These are phyloP conservation scores for Philereme transversata DNA, from an alignment of 2,888 invertebrate genomes.

Conservation along the genomic window DNA sequence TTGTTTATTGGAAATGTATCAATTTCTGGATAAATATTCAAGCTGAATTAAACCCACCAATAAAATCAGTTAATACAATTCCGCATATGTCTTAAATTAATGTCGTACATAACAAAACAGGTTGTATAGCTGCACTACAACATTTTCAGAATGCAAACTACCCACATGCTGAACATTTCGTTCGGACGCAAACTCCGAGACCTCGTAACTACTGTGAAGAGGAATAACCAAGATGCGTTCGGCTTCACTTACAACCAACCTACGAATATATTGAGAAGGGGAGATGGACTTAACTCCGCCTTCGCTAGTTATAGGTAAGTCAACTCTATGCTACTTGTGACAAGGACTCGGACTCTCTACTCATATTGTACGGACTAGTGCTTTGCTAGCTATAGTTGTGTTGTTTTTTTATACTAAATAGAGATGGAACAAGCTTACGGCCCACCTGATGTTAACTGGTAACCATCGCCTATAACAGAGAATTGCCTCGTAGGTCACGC, in stretches of 20 bases:
- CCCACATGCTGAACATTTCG: conserved; percentile 72
- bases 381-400: neutral
- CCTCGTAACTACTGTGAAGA: conserved; percentile 14
- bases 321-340: neutral
- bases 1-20: too few species aligned
- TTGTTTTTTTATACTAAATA: too few species aligned
- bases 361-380: neutral
- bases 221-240: conserved; percentile 35
- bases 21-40: too few species aligned
- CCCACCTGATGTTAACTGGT: too few species aligned
- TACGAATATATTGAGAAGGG: conserved; percentile 55
- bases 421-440: too few species aligned
- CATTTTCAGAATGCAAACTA: conserved; percentile 67
- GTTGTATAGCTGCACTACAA: neutral
- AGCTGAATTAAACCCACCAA: too few species aligned
- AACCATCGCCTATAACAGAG: too few species aligned
- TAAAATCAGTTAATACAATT: too few species aligned
- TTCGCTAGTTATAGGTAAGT: conserved; percentile 75
- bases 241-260: conserved; percentile 39
- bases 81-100: too few species aligned
- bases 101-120: too few species aligned
- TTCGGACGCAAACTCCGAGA: conserved; percentile 70
- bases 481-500: too few species aligned
- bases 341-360: too few species aligned
- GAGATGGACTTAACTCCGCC: conserved; percentile 70